These are phyloP conservation scores for Nasonia oneida DNA, from an alignment of 2,888 invertebrate species.

Conservation along the genomic window DNA sequence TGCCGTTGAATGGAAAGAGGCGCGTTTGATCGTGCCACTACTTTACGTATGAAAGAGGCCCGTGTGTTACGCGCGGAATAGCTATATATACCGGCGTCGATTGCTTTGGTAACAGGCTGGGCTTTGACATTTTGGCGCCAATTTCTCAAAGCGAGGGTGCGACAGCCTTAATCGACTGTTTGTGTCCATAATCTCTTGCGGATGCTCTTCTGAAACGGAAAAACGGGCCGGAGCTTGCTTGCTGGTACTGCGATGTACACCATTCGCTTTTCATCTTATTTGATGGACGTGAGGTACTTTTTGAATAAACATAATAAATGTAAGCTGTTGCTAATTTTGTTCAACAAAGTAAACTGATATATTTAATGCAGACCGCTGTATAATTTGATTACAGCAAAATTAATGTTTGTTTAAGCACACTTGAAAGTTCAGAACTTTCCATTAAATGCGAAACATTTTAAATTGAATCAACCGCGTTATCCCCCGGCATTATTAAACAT, in stretches of 20 bases:
- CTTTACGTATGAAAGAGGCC: constrained; percentile 6
- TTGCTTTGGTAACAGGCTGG: neutral
- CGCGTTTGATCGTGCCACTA: constrained; percentile 25
- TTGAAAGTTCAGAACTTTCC: constrained; percentile 18
- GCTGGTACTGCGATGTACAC: too few species aligned
- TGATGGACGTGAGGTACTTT: too few species aligned
- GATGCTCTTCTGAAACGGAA: neutral
- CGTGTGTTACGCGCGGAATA: neutral
- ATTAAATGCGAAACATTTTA: constrained; percentile 6
- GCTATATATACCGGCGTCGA: neutral
- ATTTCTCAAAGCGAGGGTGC: constrained; percentile 10
- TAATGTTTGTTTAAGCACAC: neutral
- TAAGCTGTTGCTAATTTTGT: neutral
- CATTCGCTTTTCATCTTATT: too few species aligned
- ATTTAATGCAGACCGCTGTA: neutral
- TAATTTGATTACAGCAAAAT: constrained; percentile 12
- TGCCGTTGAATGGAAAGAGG: constrained; percentile 2
- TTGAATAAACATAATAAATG: too few species aligned
- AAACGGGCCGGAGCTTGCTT: neutral
- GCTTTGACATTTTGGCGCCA: constrained; percentile 16
- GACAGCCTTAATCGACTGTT: constrained; percentile 34
- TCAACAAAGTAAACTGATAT: neutral
- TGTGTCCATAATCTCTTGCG: neutral
- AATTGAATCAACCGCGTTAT: constrained; percentile 11
- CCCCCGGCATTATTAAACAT: constrained; percentile 33